A percentile compares a stretch with the other conserved stretches of the same genome.
phyloP scores from a whole-genome alignment of 2,797 vertebrate species.

The Sibirionetta formosa region DNA sequence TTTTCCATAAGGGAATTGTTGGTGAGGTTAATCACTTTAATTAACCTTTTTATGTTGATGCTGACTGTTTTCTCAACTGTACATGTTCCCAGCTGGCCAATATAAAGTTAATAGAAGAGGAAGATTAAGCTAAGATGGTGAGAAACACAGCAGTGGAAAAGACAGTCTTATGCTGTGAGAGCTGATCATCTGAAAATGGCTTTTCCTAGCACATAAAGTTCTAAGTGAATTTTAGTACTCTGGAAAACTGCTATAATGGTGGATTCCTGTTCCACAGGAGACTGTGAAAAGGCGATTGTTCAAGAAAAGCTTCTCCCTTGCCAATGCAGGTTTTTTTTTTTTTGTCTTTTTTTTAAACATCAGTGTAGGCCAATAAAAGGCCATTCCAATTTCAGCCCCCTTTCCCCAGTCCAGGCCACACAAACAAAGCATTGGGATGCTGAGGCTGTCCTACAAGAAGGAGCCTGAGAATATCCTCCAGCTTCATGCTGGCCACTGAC shows the following conservation, averaged over 20 bases:
- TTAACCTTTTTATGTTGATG: constrained; percentile 76
- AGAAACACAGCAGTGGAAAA: constrained; percentile 37
- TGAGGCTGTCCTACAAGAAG: neutral
- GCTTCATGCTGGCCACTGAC: neutral
- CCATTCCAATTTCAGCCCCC: neutral
- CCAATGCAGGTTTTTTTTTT: neutral
- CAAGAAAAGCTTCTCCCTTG: neutral
- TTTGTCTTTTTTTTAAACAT: neutral
- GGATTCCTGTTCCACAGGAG: neutral
- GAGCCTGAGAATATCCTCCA: neutral
- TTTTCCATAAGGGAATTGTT: constrained; percentile 64
- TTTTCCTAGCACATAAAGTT: constrained; percentile 20
- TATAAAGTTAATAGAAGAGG: constrained; percentile 66
- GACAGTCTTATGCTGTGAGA: neutral
- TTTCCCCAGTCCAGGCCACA: neutral
- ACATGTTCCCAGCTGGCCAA: constrained; percentile 68
- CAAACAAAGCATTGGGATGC: neutral
- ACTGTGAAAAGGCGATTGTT: neutral
- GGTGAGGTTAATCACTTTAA: constrained; percentile 76
- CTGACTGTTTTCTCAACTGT: constrained; percentile 56
- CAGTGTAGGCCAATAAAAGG: neutral
- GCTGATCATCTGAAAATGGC: constrained; percentile 45
- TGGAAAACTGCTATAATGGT: neutral
- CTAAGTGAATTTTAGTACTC: constrained; percentile 37
- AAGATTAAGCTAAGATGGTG: constrained; percentile 54